Percentiles rank a stretch among this genome's conserved stretches.
phyloP scores from a whole-genome alignment of 2,797 vertebrate genomes.

The Manis crassicaudata region DNA sequence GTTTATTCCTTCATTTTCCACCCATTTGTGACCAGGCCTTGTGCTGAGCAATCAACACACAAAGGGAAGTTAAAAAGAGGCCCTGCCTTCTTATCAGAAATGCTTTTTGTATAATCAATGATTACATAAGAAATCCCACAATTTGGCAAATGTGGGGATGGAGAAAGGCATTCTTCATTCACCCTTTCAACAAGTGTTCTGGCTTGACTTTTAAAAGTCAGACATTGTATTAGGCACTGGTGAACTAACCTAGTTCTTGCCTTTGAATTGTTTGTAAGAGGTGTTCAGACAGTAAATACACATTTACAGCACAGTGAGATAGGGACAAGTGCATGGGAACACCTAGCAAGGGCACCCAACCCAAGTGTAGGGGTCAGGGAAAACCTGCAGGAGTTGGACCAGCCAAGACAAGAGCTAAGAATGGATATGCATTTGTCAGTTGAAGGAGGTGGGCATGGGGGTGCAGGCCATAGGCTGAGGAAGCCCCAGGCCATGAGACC shows the following conservation, averaged over 20 bases:
- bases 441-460: neutral
- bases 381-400: neutral
- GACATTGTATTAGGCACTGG: neutral
- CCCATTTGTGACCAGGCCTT: neutral
- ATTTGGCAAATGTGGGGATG: neutral
- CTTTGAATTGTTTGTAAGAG: neutral
- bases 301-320: neutral
- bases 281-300: neutral
- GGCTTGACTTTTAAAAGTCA: neutral
- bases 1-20: neutral
- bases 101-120: neutral
- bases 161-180: neutral
- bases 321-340: neutral
- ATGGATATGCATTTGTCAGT: neutral
- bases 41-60: neutral
- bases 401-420: neutral
- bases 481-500: neutral
- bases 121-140: neutral
- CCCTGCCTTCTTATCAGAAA: neutral
- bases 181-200: neutral
- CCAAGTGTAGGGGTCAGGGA: neutral
- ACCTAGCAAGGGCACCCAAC: neutral
- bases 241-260: neutral
- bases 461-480: neutral
- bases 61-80: neutral